A percentile compares a stretch with the other conserved stretches of the same genome.
These are phyloP conservation scores for Gallinago stenura DNA, from an alignment of 2,797 vertebrate species.

Conservation along the genomic window DNA sequence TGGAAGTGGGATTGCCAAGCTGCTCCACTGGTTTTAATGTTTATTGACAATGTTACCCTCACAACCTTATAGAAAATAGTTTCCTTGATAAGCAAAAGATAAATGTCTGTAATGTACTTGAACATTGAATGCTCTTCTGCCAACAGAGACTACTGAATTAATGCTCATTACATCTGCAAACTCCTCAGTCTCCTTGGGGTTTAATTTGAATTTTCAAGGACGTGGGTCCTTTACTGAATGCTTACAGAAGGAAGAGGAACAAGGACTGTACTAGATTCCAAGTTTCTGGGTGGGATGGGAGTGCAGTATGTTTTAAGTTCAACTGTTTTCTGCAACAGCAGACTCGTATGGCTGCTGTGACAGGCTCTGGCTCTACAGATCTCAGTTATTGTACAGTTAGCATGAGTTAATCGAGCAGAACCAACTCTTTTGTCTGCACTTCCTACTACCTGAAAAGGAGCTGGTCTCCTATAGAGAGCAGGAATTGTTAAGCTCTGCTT, in stretches of 20 bases:
- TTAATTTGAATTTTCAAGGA: background rate
- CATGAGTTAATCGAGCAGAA: background rate
- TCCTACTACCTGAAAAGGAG: background rate
- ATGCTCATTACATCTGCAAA: background rate
- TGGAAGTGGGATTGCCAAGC: background rate
- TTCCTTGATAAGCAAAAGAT: background rate
- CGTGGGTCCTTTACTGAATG: background rate
- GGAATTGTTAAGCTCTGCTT: background rate
- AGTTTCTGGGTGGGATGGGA: background rate
- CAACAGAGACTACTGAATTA: background rate
- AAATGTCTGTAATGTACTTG: background rate
- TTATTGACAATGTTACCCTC: background rate
- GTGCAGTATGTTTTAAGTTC: background rate
- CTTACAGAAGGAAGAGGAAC: background rate
- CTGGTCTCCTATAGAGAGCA: background rate
- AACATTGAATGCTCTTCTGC: background rate
- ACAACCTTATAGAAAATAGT: background rate
- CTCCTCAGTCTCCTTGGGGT: background rate
- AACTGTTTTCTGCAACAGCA: background rate
- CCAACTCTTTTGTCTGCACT: background rate
- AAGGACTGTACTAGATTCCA: background rate
- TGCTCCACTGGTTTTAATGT: background rate
- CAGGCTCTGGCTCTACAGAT: background rate
- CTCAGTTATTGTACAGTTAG: background rate
- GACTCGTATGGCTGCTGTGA: background rate